These are phyloP conservation scores for Diabrotica undecimpunctata DNA, from an alignment of 1,140 invertebrate genomes.

Conservation along the genomic window DNA sequence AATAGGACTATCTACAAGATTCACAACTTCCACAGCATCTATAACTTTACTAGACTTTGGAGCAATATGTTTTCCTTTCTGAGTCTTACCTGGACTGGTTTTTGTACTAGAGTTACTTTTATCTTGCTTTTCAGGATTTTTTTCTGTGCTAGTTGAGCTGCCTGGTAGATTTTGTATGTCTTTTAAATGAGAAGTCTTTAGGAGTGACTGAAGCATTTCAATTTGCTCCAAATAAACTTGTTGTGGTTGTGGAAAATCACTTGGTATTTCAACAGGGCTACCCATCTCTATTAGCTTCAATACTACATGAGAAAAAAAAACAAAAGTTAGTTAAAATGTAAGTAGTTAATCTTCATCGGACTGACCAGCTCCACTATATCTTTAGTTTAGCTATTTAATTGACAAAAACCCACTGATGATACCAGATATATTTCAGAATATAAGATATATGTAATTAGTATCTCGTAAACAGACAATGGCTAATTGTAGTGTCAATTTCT, in stretches of 20 bases:
- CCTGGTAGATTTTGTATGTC: constrained; percentile 37
- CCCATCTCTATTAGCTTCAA: constrained; percentile 40
- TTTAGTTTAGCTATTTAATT: too few relatives aligned
- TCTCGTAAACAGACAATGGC: too few relatives aligned
- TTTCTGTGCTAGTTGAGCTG: constrained; percentile 21
- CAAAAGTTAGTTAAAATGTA: constrained; percentile 39
- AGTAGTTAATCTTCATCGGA: too few relatives aligned
- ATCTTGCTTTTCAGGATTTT: constrained; percentile 10
- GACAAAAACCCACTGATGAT: too few relatives aligned
- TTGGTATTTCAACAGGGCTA: constrained; percentile 45
- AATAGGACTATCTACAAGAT: constrained; percentile 1
- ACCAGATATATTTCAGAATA: too few relatives aligned
- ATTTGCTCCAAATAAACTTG: constrained; percentile 51
- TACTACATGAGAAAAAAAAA: constrained; percentile 9
- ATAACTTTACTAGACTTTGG: neutral
- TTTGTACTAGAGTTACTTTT: neutral
- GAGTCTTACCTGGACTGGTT: neutral
- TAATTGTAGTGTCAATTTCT: too few relatives aligned
- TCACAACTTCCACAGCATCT: neutral
- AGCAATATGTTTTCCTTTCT: constrained; percentile 4
- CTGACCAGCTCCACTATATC: too few relatives aligned
- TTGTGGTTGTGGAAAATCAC: constrained; percentile 45
- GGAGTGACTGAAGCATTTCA: constrained; percentile 48
- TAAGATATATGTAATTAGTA: too few relatives aligned
- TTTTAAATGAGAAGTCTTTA: constrained; percentile 13